phyloP scores from a whole-genome alignment of 2,888 invertebrate species.

The Leptopilina myrica region DNA sequence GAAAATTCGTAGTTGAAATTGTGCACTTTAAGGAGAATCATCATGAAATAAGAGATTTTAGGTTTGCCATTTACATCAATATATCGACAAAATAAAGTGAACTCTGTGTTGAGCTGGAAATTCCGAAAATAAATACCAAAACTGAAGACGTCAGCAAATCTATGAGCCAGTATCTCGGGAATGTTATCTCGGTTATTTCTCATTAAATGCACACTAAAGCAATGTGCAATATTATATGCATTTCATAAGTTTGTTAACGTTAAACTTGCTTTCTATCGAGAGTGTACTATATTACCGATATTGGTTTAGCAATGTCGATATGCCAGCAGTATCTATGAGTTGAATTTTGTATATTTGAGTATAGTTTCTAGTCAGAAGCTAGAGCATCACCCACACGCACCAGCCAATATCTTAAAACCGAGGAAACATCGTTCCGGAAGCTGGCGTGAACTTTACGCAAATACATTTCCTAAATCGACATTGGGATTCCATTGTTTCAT shows the following conservation, averaged over 20 bases:
- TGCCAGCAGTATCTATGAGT: neutral
- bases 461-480: constrained; percentile 21
- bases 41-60: too few relatives aligned
- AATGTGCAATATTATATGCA: neutral
- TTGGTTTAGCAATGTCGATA: constrained; percentile 27
- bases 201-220: neutral
- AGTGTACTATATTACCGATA: constrained; percentile 13
- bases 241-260: constrained; percentile 28
- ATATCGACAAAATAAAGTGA: neutral
- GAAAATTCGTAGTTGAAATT: too few relatives aligned
- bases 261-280: constrained; percentile 18
- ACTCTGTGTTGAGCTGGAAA: neutral
- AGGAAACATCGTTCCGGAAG: neutral
- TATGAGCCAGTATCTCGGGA: constrained; percentile 28
- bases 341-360: constrained; percentile 7
- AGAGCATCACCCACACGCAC: neutral
- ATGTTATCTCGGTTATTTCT: constrained; percentile 28
- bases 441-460: constrained; percentile 22
- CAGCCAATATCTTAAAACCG: neutral
- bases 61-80: too few relatives aligned
- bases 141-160: constrained; percentile 31
- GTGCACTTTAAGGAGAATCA: too few relatives aligned
- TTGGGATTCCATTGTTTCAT: constrained; percentile 11
- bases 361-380: neutral
- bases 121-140: neutral